Percentiles rank a stretch among this genome's conserved stretches.
Evolutionary conservation across 2,888 invertebrate genomes (phyloP).

Genomic region (Eutolmus rufibarbis): DNA sequence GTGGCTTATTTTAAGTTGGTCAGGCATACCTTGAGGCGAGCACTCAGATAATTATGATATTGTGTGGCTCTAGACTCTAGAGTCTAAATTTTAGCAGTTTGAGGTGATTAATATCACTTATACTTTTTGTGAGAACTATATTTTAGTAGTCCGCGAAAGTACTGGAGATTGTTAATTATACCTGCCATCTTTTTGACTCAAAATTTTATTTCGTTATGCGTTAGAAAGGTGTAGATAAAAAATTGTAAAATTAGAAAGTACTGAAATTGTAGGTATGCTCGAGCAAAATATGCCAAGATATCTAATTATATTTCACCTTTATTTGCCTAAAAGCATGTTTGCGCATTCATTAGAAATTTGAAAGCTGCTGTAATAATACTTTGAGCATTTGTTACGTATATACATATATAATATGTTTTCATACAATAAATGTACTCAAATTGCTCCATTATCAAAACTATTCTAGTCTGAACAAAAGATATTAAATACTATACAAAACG

Average conservation of each 20-base stretch:
- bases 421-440: not conserved
- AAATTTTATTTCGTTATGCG: not conserved
- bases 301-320: not conserved
- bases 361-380: not conserved
- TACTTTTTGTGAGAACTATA: not conserved
- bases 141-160: not conserved
- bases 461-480: not conserved
- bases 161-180: not conserved
- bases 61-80: not conserved
- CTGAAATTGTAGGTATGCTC: not conserved
- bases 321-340: not conserved
- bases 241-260: not conserved
- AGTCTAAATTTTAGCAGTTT: not conserved
- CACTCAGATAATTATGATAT: not conserved
- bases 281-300: not conserved
- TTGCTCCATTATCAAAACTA: not conserved
- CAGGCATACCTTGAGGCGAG: not conserved
- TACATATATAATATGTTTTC: not conserved
- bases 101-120: not conserved
- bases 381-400: not conserved
- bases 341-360: not conserved
- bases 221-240: not conserved
- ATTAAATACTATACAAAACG: too few relatives aligned
- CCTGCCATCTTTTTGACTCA: not conserved
- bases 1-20: conserved; percentile 7